Evolutionary conservation across 2,113 vertebrate genomes (phyloP).

Genomic region (Brachionichthys hirsutus): DNA sequence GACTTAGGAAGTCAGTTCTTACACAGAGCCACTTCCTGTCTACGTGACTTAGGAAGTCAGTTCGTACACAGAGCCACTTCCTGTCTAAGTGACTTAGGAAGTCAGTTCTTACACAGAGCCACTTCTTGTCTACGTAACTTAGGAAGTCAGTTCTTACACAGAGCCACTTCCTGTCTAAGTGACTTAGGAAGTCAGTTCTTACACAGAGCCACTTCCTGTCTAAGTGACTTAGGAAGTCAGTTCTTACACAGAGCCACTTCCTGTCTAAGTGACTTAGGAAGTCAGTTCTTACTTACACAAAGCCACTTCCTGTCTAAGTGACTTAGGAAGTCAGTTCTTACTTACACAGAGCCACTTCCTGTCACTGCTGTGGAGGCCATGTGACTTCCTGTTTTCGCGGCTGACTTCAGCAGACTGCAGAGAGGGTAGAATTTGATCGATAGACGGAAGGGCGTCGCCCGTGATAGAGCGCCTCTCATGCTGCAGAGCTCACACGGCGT

Average conservation of each 20-base stretch:
- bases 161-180: constrained; percentile 76
- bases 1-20: constrained; percentile 18
- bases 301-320: constrained; percentile 75
- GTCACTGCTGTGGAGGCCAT: constrained; percentile 53
- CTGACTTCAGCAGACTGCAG: constrained; percentile 77
- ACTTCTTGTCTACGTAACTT: constrained; percentile 71
- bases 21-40: constrained; percentile 79
- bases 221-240: no score
- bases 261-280: constrained; percentile 47
- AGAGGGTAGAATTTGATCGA: constrained; percentile 4
- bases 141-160: constrained; percentile 55
- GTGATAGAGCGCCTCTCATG: no score
- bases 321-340: not conserved
- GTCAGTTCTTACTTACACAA: constrained; percentile 59
- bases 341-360: constrained; percentile 80
- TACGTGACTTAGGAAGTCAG: no score
- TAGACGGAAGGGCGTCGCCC: not conserved
- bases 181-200: constrained; percentile 18
- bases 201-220: constrained; percentile 79
- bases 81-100: constrained; percentile 47
- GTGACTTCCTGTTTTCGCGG: constrained; percentile 78
- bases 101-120: constrained; percentile 66
- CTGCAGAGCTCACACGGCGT: no score
- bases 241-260: constrained; percentile 77
- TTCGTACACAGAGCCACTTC: constrained; percentile 77